phyloP scores from a whole-genome alignment of 2,888 invertebrate genomes.

The Lysandra bellargus region DNA sequence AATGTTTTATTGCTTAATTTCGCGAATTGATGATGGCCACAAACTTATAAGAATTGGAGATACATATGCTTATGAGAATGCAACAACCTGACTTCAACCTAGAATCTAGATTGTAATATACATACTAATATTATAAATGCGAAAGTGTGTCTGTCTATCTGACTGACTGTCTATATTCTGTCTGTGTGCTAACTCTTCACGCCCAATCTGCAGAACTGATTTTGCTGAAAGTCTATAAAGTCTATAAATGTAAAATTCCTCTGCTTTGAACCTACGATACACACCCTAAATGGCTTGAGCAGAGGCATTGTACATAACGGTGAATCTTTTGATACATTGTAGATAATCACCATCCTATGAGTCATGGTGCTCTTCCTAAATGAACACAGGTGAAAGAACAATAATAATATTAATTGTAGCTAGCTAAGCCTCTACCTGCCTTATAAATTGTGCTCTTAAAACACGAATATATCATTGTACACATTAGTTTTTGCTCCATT shows the following conservation, averaged over 20 bases:
- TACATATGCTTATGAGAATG: neutral
- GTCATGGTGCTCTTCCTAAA: constrained; percentile 7
- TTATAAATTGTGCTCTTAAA: constrained; percentile 67
- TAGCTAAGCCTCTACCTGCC: constrained; percentile 49
- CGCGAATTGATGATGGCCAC: neutral
- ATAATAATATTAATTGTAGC: constrained; percentile 66
- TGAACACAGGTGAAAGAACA: constrained; percentile 44
- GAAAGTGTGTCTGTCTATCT: no score
- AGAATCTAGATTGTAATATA: no score
- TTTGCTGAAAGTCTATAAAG: no score
- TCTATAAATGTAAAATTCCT: no score
- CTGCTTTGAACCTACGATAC: neutral
- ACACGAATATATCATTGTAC: constrained; percentile 67
- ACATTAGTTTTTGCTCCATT: constrained; percentile 68
- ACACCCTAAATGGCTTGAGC: neutral
- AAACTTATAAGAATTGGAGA: neutral
- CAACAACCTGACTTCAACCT: no score
- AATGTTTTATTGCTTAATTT: neutral
- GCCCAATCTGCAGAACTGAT: no score
- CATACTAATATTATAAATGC: no score
- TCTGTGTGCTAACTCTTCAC: no score
- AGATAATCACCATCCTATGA: constrained; percentile 19
- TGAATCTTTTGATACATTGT: neutral
- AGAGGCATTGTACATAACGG: neutral
- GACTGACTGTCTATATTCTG: no score